Evolutionary conservation across 2,113 vertebrate genomes (phyloP), one percentile per base, ranked within the genome.

Genomic region (Tauraco erythrolophus): DNA sequence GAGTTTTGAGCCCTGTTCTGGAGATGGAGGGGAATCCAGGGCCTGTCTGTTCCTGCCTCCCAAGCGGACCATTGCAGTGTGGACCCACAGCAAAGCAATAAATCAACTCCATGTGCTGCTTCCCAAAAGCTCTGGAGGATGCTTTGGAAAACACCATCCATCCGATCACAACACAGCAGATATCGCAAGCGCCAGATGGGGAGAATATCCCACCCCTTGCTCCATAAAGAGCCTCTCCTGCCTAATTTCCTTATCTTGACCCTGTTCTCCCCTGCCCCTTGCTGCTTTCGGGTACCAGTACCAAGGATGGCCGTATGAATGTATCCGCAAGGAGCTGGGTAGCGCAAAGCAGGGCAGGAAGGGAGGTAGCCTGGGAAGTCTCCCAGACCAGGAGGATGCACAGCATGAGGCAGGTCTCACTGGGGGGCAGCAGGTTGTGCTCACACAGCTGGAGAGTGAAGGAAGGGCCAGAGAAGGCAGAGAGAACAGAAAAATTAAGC

Each of bases 311-410:
- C 11, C 0, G 0, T 19, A 25, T 11, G 46, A 75, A 62, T 0
- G 3, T 19, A 31, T 8, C 13, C 0, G 0, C 2, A 3, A 71
- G 53, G 25, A 94, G n/a, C 7, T 0, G 0, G 14, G 56, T 22
- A 57, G 23, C 37, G 56, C 15, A 45, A 54, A 84, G 43, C 24
- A 0, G 0, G 4, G 8, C 43, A 68, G 37, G 51, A 3, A 54
- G 31, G 28, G 43, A 79, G 51, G 35, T 33, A 83, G 35, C 28
- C 30, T 1, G 0, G 23, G 31, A 79, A 62, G 21, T 30, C 10
- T 70, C 81, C 45, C 33, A 84, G 76, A 15, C 23, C 56, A 57
- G 8, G 3, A 5, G 19, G 11, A 89, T n/a, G 71, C 9, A 14
- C 24, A 88, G 65, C 51, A 89, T 57, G 17, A 6, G 82, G 19